phyloP scores from a whole-genome alignment of 2,797 vertebrate genomes.

The Crocidura indochinensis region DNA sequence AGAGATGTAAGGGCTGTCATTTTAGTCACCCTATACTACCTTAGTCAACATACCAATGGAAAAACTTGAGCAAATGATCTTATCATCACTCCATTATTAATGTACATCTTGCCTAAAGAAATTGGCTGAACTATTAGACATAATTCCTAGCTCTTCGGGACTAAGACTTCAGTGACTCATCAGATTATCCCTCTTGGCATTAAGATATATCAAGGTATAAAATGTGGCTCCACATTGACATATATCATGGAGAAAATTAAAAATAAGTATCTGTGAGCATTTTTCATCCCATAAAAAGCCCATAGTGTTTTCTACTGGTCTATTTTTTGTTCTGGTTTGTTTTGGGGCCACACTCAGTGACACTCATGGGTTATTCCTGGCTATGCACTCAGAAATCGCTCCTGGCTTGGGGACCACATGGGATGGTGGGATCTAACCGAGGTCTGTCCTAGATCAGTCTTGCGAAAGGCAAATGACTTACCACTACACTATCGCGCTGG shows the following conservation, averaged over 20 bases:
- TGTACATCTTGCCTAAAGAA: conserved; percentile 58
- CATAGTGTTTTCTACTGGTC: neutral
- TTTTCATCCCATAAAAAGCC: conserved; percentile 1
- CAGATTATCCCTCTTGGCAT: conserved; percentile 36
- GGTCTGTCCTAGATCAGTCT: too few species aligned
- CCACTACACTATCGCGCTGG: too few species aligned
- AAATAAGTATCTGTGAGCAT: neutral
- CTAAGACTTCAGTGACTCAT: conserved; percentile 46
- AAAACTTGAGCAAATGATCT: conserved; percentile 60
- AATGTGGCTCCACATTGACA: conserved; percentile 51
- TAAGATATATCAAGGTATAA: conserved; percentile 31
- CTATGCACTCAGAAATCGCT: too few species aligned
- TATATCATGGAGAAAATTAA: conserved; percentile 45
- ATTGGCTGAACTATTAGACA: conserved; percentile 47
- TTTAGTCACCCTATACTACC: conserved; percentile 23
- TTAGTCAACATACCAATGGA: conserved; percentile 16
- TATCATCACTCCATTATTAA: conserved; percentile 62
- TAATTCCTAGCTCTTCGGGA: conserved; percentile 3
- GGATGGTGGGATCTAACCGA: too few species aligned
- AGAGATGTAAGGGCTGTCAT: conserved; percentile 23
- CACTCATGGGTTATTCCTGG: too few species aligned
- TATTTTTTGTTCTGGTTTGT: neutral
- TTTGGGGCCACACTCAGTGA: too few species aligned
- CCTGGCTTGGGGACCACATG: too few species aligned
- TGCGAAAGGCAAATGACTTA: too few species aligned